These are phyloP conservation scores for Apodemia duryi DNA, from an alignment of 2,888 invertebrate genomes.

Conservation along the genomic window DNA sequence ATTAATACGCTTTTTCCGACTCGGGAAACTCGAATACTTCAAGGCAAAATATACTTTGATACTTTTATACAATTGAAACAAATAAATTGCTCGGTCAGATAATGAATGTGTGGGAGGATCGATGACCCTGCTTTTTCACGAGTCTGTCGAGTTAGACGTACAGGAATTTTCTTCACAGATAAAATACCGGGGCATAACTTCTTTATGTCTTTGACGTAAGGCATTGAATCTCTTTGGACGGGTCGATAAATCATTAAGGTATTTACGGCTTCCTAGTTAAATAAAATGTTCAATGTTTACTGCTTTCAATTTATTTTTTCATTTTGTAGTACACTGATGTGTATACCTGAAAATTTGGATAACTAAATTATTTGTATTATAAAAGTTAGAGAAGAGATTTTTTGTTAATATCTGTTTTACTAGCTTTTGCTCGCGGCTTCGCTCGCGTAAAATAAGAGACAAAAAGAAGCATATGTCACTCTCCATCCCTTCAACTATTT, in stretches of 20 bases:
- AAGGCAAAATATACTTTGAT: no score
- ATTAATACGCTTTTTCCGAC: no score
- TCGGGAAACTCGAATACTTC: no score
- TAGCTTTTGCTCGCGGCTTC: no score
- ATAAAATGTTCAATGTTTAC: slow-evolving; percentile 5
- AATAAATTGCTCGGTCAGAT: background rate
- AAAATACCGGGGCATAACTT: slow-evolving; percentile 9
- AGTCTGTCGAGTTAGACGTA: background rate
- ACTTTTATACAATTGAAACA: background rate
- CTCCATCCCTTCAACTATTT: no score
- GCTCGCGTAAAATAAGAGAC: no score
- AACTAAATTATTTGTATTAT: no score
- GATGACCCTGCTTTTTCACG: background rate
- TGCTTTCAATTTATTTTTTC: background rate
- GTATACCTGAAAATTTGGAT: no score
- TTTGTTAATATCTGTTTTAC: no score
- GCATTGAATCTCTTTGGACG: background rate
- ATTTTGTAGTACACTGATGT: background rate
- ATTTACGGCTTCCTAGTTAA: slow-evolving; percentile 9
- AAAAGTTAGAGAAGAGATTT: no score
- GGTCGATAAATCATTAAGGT: slow-evolving; percentile 5
- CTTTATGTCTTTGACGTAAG: slow-evolving; percentile 11
- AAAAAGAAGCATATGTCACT: no score
- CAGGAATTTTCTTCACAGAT: background rate
- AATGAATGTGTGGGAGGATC: background rate